Evolutionary conservation across 2,113 vertebrate genomes (phyloP).

Genomic region (Plotosus lineatus): DNA sequence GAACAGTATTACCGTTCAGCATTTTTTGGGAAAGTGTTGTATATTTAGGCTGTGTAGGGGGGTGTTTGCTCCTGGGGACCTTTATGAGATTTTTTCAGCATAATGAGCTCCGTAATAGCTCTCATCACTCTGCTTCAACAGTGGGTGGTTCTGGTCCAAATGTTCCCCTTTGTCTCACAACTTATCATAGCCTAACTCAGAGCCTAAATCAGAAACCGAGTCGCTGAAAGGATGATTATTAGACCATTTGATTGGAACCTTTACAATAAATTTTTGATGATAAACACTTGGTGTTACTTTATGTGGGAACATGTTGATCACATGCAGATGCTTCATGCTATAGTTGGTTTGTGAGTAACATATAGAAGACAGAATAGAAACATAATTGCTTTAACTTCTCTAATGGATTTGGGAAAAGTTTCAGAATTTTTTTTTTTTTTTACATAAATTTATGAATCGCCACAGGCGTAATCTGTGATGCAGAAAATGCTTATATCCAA

Average conservation of each 20-base stretch:
- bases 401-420: slow-evolving; percentile 19
- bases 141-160: slow-evolving; percentile 56
- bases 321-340: slow-evolving; percentile 31
- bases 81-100: slow-evolving; percentile 84
- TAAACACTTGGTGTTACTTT: slow-evolving; percentile 34
- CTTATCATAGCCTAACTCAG: slow-evolving; percentile 37
- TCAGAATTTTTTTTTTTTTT: not conserved
- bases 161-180: slow-evolving; percentile 62
- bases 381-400: not conserved
- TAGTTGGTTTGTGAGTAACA: slow-evolving; percentile 24
- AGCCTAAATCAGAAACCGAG: slow-evolving; percentile 22
- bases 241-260: not conserved
- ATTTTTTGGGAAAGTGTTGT: not conserved
- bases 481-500: slow-evolving; percentile 28
- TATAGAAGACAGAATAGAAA: not conserved
- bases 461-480: slow-evolving; percentile 8
- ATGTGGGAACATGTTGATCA: slow-evolving; percentile 40
- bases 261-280: not conserved
- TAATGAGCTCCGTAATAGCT: slow-evolving; percentile 79
- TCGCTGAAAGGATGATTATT: not conserved
- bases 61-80: slow-evolving; percentile 84
- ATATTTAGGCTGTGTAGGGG: slow-evolving; percentile 58
- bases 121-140: slow-evolving; percentile 76
- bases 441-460: slow-evolving; percentile 15
- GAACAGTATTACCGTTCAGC: not conserved